Conservation (phyloP, 1,140 invertebrate species). For the Cydia amplana region DNA sequence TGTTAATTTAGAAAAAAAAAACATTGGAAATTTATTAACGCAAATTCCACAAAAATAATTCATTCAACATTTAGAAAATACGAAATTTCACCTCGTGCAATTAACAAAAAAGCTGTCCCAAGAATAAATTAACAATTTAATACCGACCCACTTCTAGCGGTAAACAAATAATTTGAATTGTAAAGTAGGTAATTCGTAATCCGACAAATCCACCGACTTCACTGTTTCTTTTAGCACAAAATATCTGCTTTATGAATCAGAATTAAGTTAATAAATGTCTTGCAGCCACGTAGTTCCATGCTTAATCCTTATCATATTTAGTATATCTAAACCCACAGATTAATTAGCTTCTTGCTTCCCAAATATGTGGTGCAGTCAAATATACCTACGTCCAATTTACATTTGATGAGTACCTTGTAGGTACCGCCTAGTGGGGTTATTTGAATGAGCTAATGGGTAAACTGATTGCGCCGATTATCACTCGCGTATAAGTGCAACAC, state of each 20-base stretch:
- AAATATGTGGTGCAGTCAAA: background rate
- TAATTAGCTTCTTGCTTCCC: slow-evolving; percentile 18
- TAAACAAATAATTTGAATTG: slow-evolving; percentile 71
- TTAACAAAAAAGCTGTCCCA: slow-evolving; percentile 59
- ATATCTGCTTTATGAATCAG: slow-evolving; percentile 21
- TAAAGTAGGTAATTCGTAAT: slow-evolving; percentile 67
- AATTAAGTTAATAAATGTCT: slow-evolving; percentile 26
- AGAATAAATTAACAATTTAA: slow-evolving; percentile 71
- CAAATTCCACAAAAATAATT: slow-evolving; percentile 25
- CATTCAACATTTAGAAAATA: slow-evolving; percentile 22
- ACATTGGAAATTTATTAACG: background rate
- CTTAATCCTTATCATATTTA: slow-evolving; percentile 31
- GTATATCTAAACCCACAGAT: slow-evolving; percentile 8
- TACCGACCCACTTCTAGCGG: slow-evolving; percentile 50
- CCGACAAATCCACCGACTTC: slow-evolving; percentile 46
- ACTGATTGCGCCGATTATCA: too few relatives aligned
- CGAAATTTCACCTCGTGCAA: slow-evolving; percentile 48
- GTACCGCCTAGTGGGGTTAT: background rate
- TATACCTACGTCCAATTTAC: background rate
- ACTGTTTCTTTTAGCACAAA: slow-evolving; percentile 39
- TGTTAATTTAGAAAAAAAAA: background rate
- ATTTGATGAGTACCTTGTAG: background rate
- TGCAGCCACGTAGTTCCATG: slow-evolving; percentile 11
- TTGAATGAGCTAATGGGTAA: background rate
- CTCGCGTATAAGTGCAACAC: background rate